Conservation (phyloP, 2,113 vertebrate genomes). For the Mellivora capensis region DNA sequence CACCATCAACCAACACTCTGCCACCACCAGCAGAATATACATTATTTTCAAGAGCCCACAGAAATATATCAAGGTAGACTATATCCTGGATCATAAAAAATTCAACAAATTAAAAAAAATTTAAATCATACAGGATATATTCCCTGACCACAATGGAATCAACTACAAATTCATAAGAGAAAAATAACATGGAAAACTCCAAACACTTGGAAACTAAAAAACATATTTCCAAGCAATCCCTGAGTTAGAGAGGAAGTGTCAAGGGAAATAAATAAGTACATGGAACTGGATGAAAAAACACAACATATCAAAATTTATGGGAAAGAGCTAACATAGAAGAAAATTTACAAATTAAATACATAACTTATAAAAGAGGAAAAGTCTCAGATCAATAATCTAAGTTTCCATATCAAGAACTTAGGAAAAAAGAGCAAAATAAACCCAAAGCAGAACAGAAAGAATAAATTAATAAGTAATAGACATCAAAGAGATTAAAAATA, state of each 20-base stretch:
- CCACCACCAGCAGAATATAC: background rate
- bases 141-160: background rate
- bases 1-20: background rate
- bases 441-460: background rate
- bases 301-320: background rate
- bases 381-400: background rate
- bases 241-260: background rate
- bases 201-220: background rate
- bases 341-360: background rate
- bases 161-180: background rate
- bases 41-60: background rate
- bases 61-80: background rate
- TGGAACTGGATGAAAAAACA: background rate
- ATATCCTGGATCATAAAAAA: background rate
- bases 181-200: background rate
- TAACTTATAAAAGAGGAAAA: background rate
- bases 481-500: background rate
- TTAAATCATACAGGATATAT: background rate
- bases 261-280: background rate
- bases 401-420: background rate
- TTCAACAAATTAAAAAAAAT: background rate
- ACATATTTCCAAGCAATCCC: background rate
- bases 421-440: background rate
- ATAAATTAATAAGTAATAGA: background rate
- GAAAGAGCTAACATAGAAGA: background rate